A percentile compares a stretch with the other conserved stretches of the same genome.
Evolutionary conservation across 2,888 invertebrate species (phyloP).

Genomic region (Coleophora flavipennella): DNA sequence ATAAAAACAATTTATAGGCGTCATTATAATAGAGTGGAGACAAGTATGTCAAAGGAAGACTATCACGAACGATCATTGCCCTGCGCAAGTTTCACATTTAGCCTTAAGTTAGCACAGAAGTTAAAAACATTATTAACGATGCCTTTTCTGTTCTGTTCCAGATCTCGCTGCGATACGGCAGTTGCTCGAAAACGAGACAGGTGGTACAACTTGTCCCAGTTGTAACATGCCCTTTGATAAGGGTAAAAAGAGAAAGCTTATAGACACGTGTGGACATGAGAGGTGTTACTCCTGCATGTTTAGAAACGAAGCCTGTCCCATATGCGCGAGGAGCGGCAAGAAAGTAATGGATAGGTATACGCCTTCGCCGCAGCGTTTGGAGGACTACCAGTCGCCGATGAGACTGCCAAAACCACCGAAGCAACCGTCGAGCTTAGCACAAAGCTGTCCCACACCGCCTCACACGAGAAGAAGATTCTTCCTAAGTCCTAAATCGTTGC

Average conservation of each 20-base stretch:
- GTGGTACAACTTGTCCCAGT: conserved; percentile 82
- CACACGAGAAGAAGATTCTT: conserved; percentile 84
- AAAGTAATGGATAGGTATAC: conserved; percentile 63
- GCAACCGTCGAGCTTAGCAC: conserved; percentile 63
- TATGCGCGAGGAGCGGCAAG: conserved; percentile 74
- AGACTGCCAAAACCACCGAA: conserved; percentile 75
- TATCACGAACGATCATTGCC: no score
- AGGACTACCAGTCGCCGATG: conserved; percentile 67
- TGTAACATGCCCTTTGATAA: conserved; percentile 96
- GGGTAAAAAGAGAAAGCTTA: conserved; percentile 94
- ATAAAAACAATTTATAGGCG: no score
- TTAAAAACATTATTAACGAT: no score
- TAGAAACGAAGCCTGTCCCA: conserved; percentile 91
- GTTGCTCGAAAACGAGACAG: conserved; percentile 82
- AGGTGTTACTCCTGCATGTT: conserved; percentile 96
- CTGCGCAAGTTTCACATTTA: no score
- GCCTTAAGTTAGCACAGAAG: no score
- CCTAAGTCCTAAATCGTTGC: conserved; percentile 84
- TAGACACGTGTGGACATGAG: conserved; percentile 97
- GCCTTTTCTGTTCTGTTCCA: conserved; percentile 56
- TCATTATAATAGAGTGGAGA: no score
- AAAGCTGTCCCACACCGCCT: conserved; percentile 88
- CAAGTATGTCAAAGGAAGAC: no score
- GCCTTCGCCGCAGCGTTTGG: conserved; percentile 56
- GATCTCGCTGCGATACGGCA: conserved; percentile 88